Conservation (phyloP, 2,888 invertebrate species). For the Oxytorus armatus region DNA sequence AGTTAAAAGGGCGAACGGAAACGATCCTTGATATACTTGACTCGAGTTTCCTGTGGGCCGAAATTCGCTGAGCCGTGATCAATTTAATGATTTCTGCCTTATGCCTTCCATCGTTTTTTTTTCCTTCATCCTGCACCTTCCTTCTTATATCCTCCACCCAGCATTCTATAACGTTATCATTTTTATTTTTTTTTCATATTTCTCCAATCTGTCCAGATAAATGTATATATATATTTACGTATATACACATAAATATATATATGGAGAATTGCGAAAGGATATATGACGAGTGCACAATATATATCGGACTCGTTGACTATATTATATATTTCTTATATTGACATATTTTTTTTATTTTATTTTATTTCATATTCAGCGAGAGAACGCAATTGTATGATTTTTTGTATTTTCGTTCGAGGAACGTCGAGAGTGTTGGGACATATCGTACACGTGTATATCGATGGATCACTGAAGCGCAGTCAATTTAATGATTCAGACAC, state of each 20-base stretch:
- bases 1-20: slow-evolving; percentile 81
- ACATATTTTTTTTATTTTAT: slow-evolving; percentile 6
- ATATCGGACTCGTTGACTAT: slow-evolving; percentile 12
- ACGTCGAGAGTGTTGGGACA: slow-evolving; percentile 25
- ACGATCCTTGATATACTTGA: slow-evolving; percentile 70
- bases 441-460: slow-evolving; percentile 38
- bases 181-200: slow-evolving; percentile 29
- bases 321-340: slow-evolving; percentile 14
- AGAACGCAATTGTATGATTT: slow-evolving; percentile 21
- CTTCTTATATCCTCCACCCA: slow-evolving; percentile 1
- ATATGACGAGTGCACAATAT: slow-evolving; percentile 29
- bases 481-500: slow-evolving; percentile 63
- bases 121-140: slow-evolving; percentile 18
- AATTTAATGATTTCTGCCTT: slow-evolving; percentile 80
- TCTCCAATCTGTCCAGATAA: slow-evolving; percentile 10
- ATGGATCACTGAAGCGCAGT: slow-evolving; percentile 65
- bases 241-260: no score
- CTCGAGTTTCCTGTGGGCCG: slow-evolving; percentile 65
- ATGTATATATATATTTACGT: no score
- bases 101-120: slow-evolving; percentile 47
- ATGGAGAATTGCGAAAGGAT: slow-evolving; percentile 16
- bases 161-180: slow-evolving; percentile 28
- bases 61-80: slow-evolving; percentile 78
- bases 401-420: slow-evolving; percentile 39
- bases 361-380: slow-evolving; percentile 27